Evolutionary conservation across 2,797 vertebrate species (phyloP).

Genomic region (Sphaeramia orbicularis): DNA sequence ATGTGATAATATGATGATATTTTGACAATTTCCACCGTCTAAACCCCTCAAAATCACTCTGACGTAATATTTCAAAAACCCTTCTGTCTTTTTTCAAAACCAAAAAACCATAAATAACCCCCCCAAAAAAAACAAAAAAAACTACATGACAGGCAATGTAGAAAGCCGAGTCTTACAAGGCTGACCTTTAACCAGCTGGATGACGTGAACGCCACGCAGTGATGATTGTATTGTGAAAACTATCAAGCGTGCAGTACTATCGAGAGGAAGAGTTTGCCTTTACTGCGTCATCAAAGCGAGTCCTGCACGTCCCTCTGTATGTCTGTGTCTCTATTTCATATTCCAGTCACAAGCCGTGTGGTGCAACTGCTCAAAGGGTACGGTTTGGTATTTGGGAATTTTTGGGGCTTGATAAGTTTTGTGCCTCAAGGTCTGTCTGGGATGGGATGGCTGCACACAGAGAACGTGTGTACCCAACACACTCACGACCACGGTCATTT

Average conservation of each 20-base stretch:
- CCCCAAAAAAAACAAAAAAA: conserved; percentile 45
- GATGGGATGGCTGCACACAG: conserved; percentile 56
- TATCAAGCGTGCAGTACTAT: conserved; percentile 52
- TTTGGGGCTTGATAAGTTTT: conserved; percentile 63
- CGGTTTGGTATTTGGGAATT: conserved; percentile 69
- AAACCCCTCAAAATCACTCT: conserved; percentile 2
- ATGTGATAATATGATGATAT: conserved; percentile 1
- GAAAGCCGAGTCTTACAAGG: conserved; percentile 52
- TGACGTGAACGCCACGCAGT: conserved; percentile 30
- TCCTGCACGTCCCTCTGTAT: conserved; percentile 55
- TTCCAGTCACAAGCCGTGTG: conserved; percentile 76
- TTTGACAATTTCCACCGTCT: conserved; percentile 1
- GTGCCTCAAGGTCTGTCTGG: conserved; percentile 68
- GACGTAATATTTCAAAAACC: conserved; percentile 18
- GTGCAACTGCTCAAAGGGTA: conserved; percentile 72
- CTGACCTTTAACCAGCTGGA: conserved; percentile 72
- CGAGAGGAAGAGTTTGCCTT: conserved; percentile 58
- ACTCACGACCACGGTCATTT: conserved; percentile 33
- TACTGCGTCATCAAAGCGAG: conserved; percentile 74
- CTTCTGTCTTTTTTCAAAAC: conserved; percentile 18
- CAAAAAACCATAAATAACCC: conserved; percentile 44
- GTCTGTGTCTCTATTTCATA: conserved; percentile 73
- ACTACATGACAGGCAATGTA: conserved; percentile 44
- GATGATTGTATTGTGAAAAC: conserved; percentile 46
- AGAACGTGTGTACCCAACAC: conserved; percentile 40